Base-by-base conservation (phyloP, 2,888 invertebrate species). In the Pollenia amentaria region DNA sequence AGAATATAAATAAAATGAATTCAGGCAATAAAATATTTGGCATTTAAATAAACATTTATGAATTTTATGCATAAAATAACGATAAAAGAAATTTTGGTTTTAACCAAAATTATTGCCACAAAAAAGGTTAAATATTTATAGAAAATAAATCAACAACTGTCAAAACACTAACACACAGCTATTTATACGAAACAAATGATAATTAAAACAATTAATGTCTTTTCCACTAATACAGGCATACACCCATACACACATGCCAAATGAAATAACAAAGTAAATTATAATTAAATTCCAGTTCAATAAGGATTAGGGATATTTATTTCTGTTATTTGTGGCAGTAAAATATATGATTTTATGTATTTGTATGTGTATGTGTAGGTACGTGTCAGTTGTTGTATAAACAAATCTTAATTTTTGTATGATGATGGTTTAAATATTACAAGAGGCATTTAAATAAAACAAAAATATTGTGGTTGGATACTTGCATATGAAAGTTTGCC, bases 141-240 rank as follows among this genome's bases (percentile, higher is more conserved):
- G 42, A 57, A 60, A 44, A 85, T 85, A 82, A 85, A 85, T 82
- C 82, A 82, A 73, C 75, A 69, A 64, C 69, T 78, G 60, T 75
- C 69, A 64, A 72, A 81, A 73, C 48, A 18, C 9, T n/a, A 62
- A 60, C n/a, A 69, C 10, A 8, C 14, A 12, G 60, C 10, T 14
- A 51, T n/a, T 14, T 29, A 7, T 38, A 65, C 48, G 16, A 73
- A 67, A 48, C 38, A 57, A 76, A 76, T 70, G 70, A 76, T 76
- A 86, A 84, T 84, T 87, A 77, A 84, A 87, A 87, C 72, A 80
- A 80, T 87, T 84, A 87, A 83, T 67, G 67, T 18, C 72, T 53
- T 67, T 64, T 82, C 21, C 60, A 72, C 67, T 9, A 38, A 29
- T 65, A 18, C 44, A 70, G 12, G 16, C 29, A 14, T 42, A 42